Conservation (phyloP, 2,888 invertebrate genomes). For the Drosophila maculinotata region DNA sequence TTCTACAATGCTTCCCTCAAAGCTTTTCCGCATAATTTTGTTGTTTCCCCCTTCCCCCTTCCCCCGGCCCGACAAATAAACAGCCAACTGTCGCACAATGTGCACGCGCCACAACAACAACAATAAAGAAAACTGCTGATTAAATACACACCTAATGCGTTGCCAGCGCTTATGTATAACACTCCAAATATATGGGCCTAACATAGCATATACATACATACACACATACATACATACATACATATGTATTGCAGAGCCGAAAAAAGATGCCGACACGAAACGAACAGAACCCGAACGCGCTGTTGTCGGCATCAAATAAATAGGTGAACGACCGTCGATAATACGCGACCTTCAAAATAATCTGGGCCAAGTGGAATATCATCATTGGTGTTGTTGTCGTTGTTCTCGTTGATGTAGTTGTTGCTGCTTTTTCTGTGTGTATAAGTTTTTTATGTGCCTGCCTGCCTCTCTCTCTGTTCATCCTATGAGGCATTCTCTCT, state of each 20-base stretch:
- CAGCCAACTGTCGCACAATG: constrained; percentile 68
- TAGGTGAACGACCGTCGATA: constrained; percentile 85
- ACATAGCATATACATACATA: constrained; percentile 14
- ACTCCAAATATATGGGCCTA: constrained; percentile 26
- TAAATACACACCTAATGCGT: constrained; percentile 70
- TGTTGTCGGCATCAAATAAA: constrained; percentile 65
- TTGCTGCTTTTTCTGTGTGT: constrained; percentile 23
- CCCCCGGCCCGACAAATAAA: constrained; percentile 26
- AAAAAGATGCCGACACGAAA: constrained; percentile 26
- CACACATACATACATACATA: not conserved
- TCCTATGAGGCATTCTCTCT: constrained; percentile 25
- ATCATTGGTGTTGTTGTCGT: constrained; percentile 51
- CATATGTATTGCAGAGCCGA: constrained; percentile 4
- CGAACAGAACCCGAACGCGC: constrained; percentile 21
- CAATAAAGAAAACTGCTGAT: constrained; percentile 61
- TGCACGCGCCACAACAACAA: constrained; percentile 46
- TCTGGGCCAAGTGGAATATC: constrained; percentile 85
- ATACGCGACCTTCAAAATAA: constrained; percentile 85
- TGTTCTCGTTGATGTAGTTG: constrained; percentile 16
- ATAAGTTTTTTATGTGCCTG: constrained; percentile 25
- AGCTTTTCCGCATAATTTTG: constrained; percentile 70
- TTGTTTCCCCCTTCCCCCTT: constrained; percentile 22
- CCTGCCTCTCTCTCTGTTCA: constrained; percentile 15
- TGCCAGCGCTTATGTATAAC: constrained; percentile 33
- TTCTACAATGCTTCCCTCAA: constrained; percentile 53